These are phyloP conservation scores for Embidobia sp. DNA, from an alignment of 2,888 invertebrate species.

Conservation along the genomic window DNA sequence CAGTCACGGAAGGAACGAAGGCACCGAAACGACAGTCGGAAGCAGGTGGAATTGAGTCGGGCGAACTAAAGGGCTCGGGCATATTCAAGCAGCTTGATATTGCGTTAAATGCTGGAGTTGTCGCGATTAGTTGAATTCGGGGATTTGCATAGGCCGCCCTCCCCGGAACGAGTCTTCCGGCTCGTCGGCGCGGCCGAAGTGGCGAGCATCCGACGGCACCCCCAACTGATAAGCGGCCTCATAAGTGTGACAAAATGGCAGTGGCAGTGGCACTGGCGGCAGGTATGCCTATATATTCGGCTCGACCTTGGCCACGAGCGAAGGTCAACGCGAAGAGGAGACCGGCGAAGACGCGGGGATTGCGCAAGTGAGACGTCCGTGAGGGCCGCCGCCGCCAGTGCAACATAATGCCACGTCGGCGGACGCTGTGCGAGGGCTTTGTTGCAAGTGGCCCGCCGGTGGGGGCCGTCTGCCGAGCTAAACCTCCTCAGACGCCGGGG, in stretches of 20 bases:
- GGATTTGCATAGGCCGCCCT: too few relatives aligned
- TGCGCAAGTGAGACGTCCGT: constrained; percentile 64
- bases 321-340: constrained; percentile 61
- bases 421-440: constrained; percentile 52
- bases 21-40: too few relatives aligned
- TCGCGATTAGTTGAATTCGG: too few relatives aligned
- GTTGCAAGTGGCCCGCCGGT: constrained; percentile 40
- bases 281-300: constrained; percentile 61
- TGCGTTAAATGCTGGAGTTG: too few relatives aligned
- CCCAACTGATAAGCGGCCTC: constrained; percentile 11
- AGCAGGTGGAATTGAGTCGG: too few relatives aligned
- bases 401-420: constrained; percentile 50
- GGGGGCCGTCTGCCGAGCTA: constrained; percentile 43
- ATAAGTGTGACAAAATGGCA: constrained; percentile 44
- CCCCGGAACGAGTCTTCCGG: too few relatives aligned
- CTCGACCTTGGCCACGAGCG: constrained; percentile 66
- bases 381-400: constrained; percentile 44
- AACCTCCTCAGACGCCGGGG: constrained; percentile 30
- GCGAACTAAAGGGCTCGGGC: too few relatives aligned
- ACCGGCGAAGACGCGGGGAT: constrained; percentile 54
- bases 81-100: too few relatives aligned
- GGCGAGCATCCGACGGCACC: constrained; percentile 3
- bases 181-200: too few relatives aligned
- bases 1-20: too few relatives aligned
- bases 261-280: constrained; percentile 14